A percentile compares a stretch with the other conserved stretches of the same genome.
These are phyloP conservation scores for Paramacrobiotus metropolitanus DNA, from an alignment of 1,140 invertebrate genomes.

Conservation along the genomic window DNA sequence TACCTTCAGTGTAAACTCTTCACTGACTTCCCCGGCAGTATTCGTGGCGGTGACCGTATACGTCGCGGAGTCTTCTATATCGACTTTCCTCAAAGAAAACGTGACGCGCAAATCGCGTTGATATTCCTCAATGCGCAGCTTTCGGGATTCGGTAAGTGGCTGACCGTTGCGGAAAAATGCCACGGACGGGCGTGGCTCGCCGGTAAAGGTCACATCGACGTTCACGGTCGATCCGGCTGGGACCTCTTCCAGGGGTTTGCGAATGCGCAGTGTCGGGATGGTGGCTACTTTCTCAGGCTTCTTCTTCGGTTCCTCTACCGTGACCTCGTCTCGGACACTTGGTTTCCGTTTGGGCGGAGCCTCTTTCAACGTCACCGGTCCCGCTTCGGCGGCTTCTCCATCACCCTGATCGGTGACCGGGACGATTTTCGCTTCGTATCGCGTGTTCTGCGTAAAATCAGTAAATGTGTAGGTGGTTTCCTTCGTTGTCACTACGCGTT, in stretches of 20 bases:
- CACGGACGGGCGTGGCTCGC: background rate
- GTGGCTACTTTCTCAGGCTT: no score
- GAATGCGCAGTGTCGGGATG: background rate
- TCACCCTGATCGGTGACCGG: background rate
- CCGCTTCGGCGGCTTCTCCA: background rate
- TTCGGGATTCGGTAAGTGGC: background rate
- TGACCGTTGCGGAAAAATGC: background rate
- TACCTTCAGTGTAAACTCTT: background rate
- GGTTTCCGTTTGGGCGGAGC: no score
- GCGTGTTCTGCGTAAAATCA: conserved; percentile 18
- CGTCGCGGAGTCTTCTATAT: conserved; percentile 31
- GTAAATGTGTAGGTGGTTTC: conserved; percentile 22
- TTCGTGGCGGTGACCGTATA: conserved; percentile 94
- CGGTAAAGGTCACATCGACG: background rate
- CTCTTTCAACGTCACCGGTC: no score
- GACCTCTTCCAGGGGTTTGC: background rate
- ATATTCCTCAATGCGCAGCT: background rate
- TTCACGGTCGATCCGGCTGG: background rate
- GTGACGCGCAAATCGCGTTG: background rate
- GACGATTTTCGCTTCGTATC: conserved; percentile 15
- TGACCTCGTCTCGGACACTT: no score
- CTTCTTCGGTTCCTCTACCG: no score
- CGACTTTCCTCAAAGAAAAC: background rate
- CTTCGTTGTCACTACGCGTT: conserved; percentile 19
- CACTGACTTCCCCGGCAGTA: conserved; percentile 49